Base-by-base conservation (phyloP, 2,797 vertebrate genomes). In the Alfaro cultratus region DNA sequence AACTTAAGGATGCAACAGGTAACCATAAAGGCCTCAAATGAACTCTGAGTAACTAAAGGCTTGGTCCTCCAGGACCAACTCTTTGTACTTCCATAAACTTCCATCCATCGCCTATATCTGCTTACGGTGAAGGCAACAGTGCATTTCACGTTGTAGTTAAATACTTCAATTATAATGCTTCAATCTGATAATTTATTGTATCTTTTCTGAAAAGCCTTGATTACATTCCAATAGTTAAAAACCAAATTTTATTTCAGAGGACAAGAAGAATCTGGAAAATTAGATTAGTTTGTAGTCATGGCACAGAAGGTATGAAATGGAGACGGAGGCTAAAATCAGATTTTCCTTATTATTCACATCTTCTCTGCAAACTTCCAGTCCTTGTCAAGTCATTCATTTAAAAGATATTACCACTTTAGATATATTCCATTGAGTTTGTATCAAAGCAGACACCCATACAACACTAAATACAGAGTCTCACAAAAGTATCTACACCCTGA, bases 1-100 rank as follows among this genome's bases (percentile, higher is more conserved):
- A 79, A 80, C 36, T 51, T 26, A 41, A 9, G 74, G 45, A 79
- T 67, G 87, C 85, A 83, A 81, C 80, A 83, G 82, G 76, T 46
- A 75, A 83, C 78, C 53, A 60, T 4, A 60, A 80, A 86, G 77
- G 75, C 74, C 60, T 85, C 60, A 34, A 67, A 55, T 29, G 72
- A 73, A 67, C 29, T 68, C 5, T 23, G 36, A n/a, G 39, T n/a
- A 26, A 68, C 60, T 36, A 23, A 36, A 34, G 21, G 23, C 11
- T 11, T n/a, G 36, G 64, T 39, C 23, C 26, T 71, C 29, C 68
- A 23, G 21, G 36, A 71, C 2, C 67, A 15, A n/a, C 4, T 39
- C 60, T 67, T 62, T 15, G 2, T n/a, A 7, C 67, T 43, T 26
- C 9, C 34, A 39, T 67, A 29, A 62, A 64, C 15, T n/a, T 31